Conservation (phyloP, 1,140 invertebrate species). For the Octopus bimaculoides region DNA sequence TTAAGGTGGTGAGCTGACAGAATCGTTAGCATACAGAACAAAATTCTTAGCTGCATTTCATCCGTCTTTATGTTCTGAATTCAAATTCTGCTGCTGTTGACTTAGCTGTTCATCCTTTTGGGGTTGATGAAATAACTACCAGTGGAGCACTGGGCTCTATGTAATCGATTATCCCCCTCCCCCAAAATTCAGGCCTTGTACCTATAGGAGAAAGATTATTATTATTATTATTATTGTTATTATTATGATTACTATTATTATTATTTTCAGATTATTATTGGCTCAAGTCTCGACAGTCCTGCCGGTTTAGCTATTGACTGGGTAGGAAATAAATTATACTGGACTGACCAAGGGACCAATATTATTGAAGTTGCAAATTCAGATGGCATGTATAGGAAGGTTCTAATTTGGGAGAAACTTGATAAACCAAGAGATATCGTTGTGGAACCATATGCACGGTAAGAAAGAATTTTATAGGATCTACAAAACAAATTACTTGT, state of each 20-base stretch:
- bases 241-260: background rate
- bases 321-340: slow-evolving; percentile 66
- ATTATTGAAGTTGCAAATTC: slow-evolving; percentile 58
- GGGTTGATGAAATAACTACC: too few relatives aligned
- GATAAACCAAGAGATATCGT: slow-evolving; percentile 53
- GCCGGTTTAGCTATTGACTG: slow-evolving; percentile 94
- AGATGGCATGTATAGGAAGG: slow-evolving; percentile 68
- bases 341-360: slow-evolving; percentile 72
- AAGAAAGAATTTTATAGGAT: slow-evolving; percentile 43
- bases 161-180: too few relatives aligned
- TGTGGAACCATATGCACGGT: slow-evolving; percentile 49
- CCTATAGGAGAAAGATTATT: too few relatives aligned
- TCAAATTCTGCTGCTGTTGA: too few relatives aligned
- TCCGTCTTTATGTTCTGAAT: too few relatives aligned
- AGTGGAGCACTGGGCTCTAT: too few relatives aligned
- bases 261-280: slow-evolving; percentile 69
- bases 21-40: too few relatives aligned
- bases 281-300: slow-evolving; percentile 67
- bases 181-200: too few relatives aligned
- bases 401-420: slow-evolving; percentile 72
- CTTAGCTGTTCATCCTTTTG: too few relatives aligned
- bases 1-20: slow-evolving; percentile 33
- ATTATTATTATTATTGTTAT: background rate
- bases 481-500: too few relatives aligned
- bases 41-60: too few relatives aligned